A percentile compares a stretch with the other conserved stretches of the same genome.
Evolutionary conservation across 2,797 vertebrate genomes (phyloP).

Genomic region (Rhinichthys osculus): DNA sequence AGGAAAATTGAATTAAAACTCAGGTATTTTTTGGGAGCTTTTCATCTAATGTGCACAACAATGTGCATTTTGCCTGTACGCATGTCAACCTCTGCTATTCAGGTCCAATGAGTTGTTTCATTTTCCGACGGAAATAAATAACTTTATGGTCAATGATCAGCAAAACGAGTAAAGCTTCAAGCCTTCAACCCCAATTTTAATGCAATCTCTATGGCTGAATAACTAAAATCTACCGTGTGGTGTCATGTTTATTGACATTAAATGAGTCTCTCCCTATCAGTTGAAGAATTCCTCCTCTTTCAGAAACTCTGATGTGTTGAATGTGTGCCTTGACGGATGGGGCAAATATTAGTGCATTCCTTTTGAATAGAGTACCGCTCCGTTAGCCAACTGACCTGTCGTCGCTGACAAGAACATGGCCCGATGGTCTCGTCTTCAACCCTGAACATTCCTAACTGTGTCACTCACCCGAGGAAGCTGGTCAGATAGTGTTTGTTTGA

Average conservation of each 20-base stretch:
- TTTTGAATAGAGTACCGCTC: constrained; percentile 60
- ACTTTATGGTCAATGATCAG: constrained; percentile 17
- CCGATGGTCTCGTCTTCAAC: constrained; percentile 64
- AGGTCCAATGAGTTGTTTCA: background rate
- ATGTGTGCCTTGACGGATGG: constrained; percentile 69
- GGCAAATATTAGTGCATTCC: constrained; percentile 81
- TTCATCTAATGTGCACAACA: background rate
- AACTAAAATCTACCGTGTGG: background rate
- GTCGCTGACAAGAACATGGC: constrained; percentile 71
- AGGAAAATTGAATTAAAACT: background rate
- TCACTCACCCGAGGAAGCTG: constrained; percentile 41
- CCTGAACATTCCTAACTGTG: constrained; percentile 67
- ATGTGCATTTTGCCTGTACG: background rate
- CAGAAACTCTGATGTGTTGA: constrained; percentile 69
- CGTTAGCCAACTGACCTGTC: constrained; percentile 70
- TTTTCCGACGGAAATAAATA: background rate
- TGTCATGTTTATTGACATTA: constrained; percentile 15
- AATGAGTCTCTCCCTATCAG: constrained; percentile 15
- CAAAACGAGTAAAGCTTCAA: background rate
- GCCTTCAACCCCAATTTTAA: constrained; percentile 26
- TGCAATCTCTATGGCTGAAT: background rate
- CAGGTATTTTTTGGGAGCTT: background rate
- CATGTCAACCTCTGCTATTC: background rate
- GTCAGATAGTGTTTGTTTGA: constrained; percentile 49
- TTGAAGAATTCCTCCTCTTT: constrained; percentile 47